Evolutionary conservation across 2,113 vertebrate species (phyloP).

Genomic region (Microtus oregoni): DNA sequence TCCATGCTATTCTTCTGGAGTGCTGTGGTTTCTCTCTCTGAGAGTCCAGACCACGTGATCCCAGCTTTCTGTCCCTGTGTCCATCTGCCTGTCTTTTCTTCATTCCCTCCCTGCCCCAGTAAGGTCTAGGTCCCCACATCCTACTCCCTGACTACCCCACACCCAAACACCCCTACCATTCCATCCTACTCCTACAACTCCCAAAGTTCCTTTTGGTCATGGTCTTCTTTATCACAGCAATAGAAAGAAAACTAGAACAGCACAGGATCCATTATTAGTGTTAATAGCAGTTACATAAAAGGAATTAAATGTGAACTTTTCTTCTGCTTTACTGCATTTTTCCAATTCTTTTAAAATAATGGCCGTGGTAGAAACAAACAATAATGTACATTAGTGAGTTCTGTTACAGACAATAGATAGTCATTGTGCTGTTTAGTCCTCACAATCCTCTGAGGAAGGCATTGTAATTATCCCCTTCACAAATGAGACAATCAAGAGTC

Average conservation of each 20-base stretch:
- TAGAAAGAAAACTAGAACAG: background rate
- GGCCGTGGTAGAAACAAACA: background rate
- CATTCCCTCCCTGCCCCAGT: background rate
- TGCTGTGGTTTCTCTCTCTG: too few species aligned
- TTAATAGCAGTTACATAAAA: slow-evolving; percentile 32
- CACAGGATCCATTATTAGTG: background rate
- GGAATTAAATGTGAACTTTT: slow-evolving; percentile 20
- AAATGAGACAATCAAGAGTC: slow-evolving; percentile 38
- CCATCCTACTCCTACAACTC: background rate
- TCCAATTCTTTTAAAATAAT: slow-evolving; percentile 50
- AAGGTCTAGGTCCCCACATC: background rate
- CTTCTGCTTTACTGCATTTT: slow-evolving; percentile 45
- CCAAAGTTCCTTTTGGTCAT: background rate
- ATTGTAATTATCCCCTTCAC: slow-evolving; percentile 42
- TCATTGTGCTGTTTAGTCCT: slow-evolving; percentile 23
- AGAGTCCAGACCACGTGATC: background rate
- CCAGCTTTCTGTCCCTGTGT: background rate
- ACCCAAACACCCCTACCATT: background rate
- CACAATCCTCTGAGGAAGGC: background rate
- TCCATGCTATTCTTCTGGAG: background rate
- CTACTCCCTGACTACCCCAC: background rate
- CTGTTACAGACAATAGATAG: slow-evolving; percentile 18
- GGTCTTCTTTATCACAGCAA: background rate
- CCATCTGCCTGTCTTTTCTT: background rate
- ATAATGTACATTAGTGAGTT: background rate